Conservation (phyloP, 2,888 invertebrate species). For the Brachyopa scutellaris region DNA sequence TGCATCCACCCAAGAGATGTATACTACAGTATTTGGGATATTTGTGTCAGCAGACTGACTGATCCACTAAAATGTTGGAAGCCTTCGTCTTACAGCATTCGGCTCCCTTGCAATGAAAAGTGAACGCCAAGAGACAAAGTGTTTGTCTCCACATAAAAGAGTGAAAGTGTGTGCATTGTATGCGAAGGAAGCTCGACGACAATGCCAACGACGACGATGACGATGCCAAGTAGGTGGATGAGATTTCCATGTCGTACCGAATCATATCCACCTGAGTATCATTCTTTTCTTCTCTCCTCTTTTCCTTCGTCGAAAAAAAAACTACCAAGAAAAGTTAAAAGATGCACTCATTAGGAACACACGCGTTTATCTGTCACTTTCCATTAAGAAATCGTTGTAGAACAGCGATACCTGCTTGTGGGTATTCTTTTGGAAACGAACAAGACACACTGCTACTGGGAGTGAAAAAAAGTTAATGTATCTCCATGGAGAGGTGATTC, state of each 20-base stretch:
- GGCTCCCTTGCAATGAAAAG: conserved; percentile 7
- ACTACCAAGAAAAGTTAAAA: not conserved
- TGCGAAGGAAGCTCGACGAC: conserved; percentile 20
- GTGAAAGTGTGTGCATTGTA: conserved; percentile 55
- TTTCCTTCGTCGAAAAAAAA: not conserved
- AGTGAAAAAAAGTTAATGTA: not conserved
- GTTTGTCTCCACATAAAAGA: conserved; percentile 23
- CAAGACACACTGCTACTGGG: not conserved
- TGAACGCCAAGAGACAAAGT: conserved; percentile 27
- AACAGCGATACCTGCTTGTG: not conserved
- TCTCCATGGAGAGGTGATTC: not conserved
- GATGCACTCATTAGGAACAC: conserved; percentile 53
- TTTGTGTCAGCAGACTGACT: conserved; percentile 63
- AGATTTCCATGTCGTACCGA: conserved; percentile 13
- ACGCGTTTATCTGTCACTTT: conserved; percentile 53
- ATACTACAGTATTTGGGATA: conserved; percentile 21
- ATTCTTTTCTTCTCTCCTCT: not conserved
- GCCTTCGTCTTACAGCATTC: conserved; percentile 10
- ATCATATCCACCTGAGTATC: conserved; percentile 13
- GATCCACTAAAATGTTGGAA: conserved; percentile 50
- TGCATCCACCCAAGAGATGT: not conserved
- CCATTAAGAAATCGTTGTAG: conserved; percentile 26
- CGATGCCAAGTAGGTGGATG: conserved; percentile 1
- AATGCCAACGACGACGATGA: not conserved
- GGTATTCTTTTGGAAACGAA: not conserved